phyloP scores from a whole-genome alignment of 2,888 invertebrate species.

The Nyleta sp. region DNA sequence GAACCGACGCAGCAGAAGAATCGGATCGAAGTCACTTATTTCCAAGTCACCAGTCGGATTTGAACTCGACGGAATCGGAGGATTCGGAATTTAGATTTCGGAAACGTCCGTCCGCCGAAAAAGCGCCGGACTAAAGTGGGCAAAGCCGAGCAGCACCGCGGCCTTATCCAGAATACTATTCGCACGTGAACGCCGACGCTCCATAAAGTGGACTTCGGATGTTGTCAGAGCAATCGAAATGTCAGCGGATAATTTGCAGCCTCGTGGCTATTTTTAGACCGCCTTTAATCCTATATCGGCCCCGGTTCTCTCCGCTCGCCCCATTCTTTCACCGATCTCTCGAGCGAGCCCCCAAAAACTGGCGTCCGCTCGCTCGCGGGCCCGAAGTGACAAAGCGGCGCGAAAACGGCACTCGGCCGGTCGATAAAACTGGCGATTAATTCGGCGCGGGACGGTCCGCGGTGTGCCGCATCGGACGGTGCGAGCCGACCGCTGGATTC shows the following conservation, averaged over 20 bases:
- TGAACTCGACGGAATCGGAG: no score
- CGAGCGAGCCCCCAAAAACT: neutral
- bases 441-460: neutral
- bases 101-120: no score
- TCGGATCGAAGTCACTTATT: no score
- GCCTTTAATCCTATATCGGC: constrained; percentile 44
- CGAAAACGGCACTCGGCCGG: neutral
- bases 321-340: constrained; percentile 34
- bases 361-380: no score
- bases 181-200: constrained; percentile 10
- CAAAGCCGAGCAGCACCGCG: no score
- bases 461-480: neutral
- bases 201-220: constrained; percentile 43
- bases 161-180: neutral
- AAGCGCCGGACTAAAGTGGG: no score
- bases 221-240: constrained; percentile 46
- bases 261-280: constrained; percentile 55
- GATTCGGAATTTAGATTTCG: no score
- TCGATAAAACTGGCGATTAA: neutral
- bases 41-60: no score
- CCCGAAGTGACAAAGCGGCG: no score
- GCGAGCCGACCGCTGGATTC: constrained; percentile 72
- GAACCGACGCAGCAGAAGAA: no score
- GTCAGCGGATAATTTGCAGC: constrained; percentile 54
- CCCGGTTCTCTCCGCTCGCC: constrained; percentile 24